phyloP scores from a whole-genome alignment of 2,797 vertebrate genomes.

The Dendrocincla tyrannina region DNA sequence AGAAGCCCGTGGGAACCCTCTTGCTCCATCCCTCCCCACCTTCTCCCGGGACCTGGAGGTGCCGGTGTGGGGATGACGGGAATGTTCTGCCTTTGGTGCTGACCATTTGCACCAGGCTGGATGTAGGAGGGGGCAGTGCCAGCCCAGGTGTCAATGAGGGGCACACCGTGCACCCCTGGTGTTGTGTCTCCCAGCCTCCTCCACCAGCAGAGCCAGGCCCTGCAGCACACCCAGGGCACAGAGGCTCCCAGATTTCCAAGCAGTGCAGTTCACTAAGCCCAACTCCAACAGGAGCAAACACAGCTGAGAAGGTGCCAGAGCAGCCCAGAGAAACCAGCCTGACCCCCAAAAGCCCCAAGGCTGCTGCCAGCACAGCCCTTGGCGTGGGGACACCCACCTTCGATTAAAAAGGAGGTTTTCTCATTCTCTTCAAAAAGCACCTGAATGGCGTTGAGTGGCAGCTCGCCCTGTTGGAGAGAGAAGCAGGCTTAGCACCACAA shows the following conservation, averaged over 20 bases:
- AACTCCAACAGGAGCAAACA: fast-evolving
- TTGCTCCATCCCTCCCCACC: fast-evolving
- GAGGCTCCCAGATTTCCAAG: not conserved
- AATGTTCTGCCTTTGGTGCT: not conserved
- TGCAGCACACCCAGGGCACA: not conserved
- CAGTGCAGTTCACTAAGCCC: not conserved
- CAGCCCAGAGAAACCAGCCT: not conserved
- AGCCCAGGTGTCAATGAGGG: not conserved
- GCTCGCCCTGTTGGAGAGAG: slow-evolving; percentile 86
- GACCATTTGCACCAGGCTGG: not conserved
- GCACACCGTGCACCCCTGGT: not conserved
- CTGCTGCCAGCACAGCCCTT: not conserved
- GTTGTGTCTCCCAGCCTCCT: not conserved
- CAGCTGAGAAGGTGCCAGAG: not conserved
- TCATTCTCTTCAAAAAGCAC: slow-evolving; percentile 90
- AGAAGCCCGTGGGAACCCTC: not conserved
- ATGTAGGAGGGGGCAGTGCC: not conserved
- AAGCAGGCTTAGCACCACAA: not conserved
- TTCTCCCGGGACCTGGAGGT: fast-evolving
- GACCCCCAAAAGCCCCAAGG: fast-evolving
- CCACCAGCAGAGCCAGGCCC: not conserved
- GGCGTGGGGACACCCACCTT: slow-evolving; percentile 78
- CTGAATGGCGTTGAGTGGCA: slow-evolving; percentile 89
- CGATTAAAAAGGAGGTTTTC: slow-evolving; percentile 90
- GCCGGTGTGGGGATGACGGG: fast-evolving